A percentile compares a stretch with the other conserved stretches of the same genome.
Evolutionary conservation across 1,140 invertebrate genomes (phyloP).

Genomic region (Leptopilina boulardi): DNA sequence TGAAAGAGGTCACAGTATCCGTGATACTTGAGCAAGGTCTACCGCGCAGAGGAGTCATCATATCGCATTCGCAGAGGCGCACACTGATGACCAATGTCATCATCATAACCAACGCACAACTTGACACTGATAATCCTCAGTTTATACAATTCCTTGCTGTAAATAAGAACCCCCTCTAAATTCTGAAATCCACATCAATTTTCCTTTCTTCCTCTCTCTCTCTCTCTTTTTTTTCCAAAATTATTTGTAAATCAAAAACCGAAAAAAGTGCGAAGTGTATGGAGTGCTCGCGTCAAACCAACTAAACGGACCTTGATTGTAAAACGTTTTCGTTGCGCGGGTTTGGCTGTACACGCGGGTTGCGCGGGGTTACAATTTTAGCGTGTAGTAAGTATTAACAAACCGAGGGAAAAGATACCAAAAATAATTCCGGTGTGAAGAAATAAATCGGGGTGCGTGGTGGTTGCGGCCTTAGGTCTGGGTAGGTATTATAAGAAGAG

Average conservation of each 20-base stretch:
- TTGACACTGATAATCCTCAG: conserved; percentile 28
- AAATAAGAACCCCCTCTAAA: not conserved
- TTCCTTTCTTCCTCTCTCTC: too few species aligned
- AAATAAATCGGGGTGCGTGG: conserved; percentile 68
- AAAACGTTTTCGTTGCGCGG: conserved; percentile 58
- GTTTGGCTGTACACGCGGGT: conserved; percentile 37
- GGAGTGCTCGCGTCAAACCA: conserved; percentile 57
- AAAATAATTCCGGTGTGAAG: conserved; percentile 75
- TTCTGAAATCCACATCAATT: too few species aligned
- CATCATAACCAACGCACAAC: conserved; percentile 1
- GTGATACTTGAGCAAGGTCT: conserved; percentile 18
- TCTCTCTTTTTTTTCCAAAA: too few species aligned
- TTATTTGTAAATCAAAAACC: not conserved
- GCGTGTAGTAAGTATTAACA: conserved; percentile 68
- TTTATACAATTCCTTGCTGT: not conserved
- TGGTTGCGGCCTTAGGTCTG: conserved; percentile 37
- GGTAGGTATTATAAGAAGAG: conserved; percentile 49
- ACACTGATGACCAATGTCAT: conserved; percentile 26
- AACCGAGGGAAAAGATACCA: conserved; percentile 75
- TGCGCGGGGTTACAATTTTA: conserved; percentile 66
- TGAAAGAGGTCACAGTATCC: conserved; percentile 20
- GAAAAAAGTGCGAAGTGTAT: conserved; percentile 54
- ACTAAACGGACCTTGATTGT: conserved; percentile 63
- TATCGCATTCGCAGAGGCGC: not conserved
- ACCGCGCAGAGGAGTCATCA: conserved; percentile 19